A percentile compares a stretch with the other conserved stretches of the same genome.
Conservation (phyloP, 2,888 invertebrate species). For the Pristionchus fissidentatus region DNA sequence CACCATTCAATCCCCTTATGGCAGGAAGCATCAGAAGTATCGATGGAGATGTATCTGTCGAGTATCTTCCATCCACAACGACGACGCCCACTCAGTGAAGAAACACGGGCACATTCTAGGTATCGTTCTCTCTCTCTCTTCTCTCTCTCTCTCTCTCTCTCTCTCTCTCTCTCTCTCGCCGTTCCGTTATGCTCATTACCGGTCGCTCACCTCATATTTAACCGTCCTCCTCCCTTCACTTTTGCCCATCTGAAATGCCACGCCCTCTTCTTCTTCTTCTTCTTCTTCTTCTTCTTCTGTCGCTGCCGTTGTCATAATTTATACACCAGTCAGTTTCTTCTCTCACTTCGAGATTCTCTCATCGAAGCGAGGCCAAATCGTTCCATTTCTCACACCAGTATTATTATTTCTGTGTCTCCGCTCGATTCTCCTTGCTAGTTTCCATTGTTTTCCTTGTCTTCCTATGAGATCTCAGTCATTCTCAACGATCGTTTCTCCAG, state of each 20-base stretch:
- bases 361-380: conserved; percentile 16
- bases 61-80: neutral
- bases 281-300: neutral
- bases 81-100: neutral
- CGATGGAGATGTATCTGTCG: conserved; percentile 40
- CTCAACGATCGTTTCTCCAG: neutral
- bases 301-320: conserved; percentile 12
- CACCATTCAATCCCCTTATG: conserved; percentile 46
- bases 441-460: too few species aligned
- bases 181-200: neutral
- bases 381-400: conserved; percentile 16
- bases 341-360: neutral
- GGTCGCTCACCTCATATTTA: conserved; percentile 22
- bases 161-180: conserved; percentile 5
- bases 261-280: neutral
- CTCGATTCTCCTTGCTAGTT: neutral
- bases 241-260: conserved; percentile 24
- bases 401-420: neutral
- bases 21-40: conserved; percentile 47
- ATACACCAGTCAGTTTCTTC: conserved; percentile 10
- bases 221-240: neutral
- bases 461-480: conserved; percentile 13
- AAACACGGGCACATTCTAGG: conserved; percentile 3
- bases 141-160: conserved; percentile 14
- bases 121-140: conserved; percentile 1